These are phyloP conservation scores for Palythoa heliodiscus DNA, from an alignment of 92 coral and sea anemone genomes.

Conservation along the genomic window DNA sequence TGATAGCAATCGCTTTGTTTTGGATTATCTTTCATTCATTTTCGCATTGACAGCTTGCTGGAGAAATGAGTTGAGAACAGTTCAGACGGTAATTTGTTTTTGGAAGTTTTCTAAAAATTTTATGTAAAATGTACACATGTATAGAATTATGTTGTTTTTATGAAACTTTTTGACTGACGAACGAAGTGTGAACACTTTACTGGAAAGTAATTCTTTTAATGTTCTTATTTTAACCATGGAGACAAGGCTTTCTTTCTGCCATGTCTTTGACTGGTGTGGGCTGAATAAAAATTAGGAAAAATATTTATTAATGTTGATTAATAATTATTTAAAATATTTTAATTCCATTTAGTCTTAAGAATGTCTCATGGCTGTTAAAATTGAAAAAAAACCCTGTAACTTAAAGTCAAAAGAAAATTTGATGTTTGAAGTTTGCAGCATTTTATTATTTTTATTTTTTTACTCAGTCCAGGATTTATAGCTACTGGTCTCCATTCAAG, in stretches of 20 bases:
- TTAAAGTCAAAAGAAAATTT: too few relatives aligned
- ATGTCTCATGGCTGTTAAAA: not conserved
- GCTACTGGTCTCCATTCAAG: slow-evolving; percentile 71
- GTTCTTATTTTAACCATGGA: slow-evolving; percentile 19
- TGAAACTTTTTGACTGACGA: too few relatives aligned
- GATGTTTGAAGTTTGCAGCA: too few relatives aligned
- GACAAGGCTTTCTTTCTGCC: not conserved
- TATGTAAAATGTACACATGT: not conserved
- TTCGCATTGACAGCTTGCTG: not conserved
- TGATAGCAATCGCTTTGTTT: too few relatives aligned
- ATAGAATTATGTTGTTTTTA: too few relatives aligned
- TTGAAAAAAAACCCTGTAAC: not conserved
- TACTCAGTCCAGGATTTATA: slow-evolving; percentile 32
- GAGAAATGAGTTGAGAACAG: too few relatives aligned
- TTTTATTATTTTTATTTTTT: not conserved
- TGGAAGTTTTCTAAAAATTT: not conserved
- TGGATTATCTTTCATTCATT: not conserved
- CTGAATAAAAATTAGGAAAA: not conserved
- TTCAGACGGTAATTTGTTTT: not conserved
- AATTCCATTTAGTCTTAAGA: too few relatives aligned
- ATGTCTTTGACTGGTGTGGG: not conserved
- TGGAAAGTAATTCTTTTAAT: slow-evolving; percentile 14
- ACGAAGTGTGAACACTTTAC: not conserved
- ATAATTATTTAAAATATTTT: too few relatives aligned
- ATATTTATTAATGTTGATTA: too few relatives aligned